A percentile compares a stretch with the other conserved stretches of the same genome.
phyloP scores from a whole-genome alignment of 2,113 vertebrate species.

The Cervus canadensis region DNA sequence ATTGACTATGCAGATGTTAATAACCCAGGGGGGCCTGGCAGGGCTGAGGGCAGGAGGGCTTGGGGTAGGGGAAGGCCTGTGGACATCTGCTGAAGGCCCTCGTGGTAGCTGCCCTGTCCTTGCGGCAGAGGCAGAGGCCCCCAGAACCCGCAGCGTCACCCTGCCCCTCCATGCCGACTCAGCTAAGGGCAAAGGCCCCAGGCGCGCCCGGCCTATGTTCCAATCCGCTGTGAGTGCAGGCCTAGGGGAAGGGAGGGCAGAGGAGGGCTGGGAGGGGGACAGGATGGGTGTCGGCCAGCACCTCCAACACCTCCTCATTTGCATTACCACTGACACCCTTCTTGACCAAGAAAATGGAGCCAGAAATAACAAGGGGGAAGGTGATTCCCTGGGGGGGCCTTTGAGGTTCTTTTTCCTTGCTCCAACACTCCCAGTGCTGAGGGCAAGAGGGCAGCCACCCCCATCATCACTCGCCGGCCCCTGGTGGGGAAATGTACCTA shows the following conservation, averaged over 20 bases:
- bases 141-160: neutral
- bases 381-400: slow-evolving; percentile 38
- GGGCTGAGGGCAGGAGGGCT: neutral
- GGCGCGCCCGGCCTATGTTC: neutral
- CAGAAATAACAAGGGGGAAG: slow-evolving; percentile 68
- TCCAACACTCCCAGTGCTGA: neutral
- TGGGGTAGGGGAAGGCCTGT: neutral
- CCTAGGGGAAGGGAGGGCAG: neutral
- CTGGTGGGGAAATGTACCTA: neutral
- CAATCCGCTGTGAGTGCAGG: neutral
- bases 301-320: slow-evolving; percentile 70
- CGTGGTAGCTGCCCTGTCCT: neutral
- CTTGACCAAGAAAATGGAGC: slow-evolving; percentile 73
- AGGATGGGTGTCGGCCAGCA: slow-evolving; percentile 76
- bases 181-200: neutral
- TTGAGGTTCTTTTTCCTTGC: slow-evolving; percentile 33
- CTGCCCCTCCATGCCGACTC: neutral
- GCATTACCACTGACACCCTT: slow-evolving; percentile 74
- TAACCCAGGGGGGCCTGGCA: neutral
- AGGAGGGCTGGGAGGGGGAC: slow-evolving; percentile 36
- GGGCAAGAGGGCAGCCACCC: neutral
- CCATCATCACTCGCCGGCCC: neutral
- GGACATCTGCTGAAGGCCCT: neutral
- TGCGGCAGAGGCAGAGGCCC: neutral
- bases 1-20: neutral